Evolutionary conservation across 2,797 vertebrate species (phyloP), one percentile per base, ranked within the genome.

Genomic region (Heterohyrax brucei): DNA sequence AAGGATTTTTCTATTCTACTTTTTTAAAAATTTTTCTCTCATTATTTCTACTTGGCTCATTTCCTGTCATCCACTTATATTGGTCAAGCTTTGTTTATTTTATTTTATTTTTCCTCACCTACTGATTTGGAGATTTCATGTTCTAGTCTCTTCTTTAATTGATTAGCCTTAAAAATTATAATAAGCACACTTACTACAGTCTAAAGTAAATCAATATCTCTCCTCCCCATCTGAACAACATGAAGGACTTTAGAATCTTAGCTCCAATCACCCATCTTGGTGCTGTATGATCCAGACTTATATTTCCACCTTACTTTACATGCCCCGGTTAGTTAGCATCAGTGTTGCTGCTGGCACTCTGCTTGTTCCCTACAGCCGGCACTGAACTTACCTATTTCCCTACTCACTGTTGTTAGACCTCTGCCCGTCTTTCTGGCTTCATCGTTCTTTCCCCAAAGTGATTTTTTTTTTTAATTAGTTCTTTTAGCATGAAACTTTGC

Each of bases 301-400:
- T 6, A 24, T 76, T 7, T 10, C 44, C 3, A 0, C 21, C n/a
- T 61, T 30, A 16, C 53, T 73, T 10, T 13, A 3, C 0, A 24
- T 18, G 6, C 24, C 48, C 0, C 0, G 1, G 0, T 2, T 16
- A 22, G 72, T 28, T 24, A 3, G 10, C 7, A 44, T 10, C 22
- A 10, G 1, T 14, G 5, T 0, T 64, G 53, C 73, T 9, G 4
- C 1, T 7, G 46, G 14, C 0, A 19, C 62, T 3, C 1, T 4
- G 13, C 7, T 48, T 7, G 0, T 18, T 21, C 50, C 24, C 81
- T 1, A 2, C 0, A 1, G 2, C 0, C 16, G 0, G 44, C 14
- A 39, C 53, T 79, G 12, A 0, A 4, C 39, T 19, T 18, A 5
- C 48, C 56, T 66, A 2, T 14, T 39, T 26, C 53, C 33, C 56